A percentile compares a stretch with the other conserved stretches of the same genome.
Conservation (phyloP, 2,888 invertebrate species). For the Chrysopilus asiliformis region DNA sequence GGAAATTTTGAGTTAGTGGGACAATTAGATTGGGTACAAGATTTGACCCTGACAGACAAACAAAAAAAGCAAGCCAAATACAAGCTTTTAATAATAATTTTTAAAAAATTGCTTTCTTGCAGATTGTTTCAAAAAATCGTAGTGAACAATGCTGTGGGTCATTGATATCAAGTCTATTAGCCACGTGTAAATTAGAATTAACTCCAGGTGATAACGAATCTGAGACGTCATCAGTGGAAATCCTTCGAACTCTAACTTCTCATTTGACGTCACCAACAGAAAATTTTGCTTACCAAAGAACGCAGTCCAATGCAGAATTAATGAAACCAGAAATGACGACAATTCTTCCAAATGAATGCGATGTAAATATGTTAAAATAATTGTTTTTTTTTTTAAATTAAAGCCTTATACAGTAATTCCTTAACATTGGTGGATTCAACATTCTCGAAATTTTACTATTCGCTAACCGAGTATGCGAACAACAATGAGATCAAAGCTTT, state of each 20-base stretch:
- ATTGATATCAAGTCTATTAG: slow-evolving; percentile 28
- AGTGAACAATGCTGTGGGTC: slow-evolving; percentile 57
- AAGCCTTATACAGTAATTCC: too few species aligned
- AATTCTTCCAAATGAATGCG: slow-evolving; percentile 5
- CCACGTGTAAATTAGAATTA: slow-evolving; percentile 17
- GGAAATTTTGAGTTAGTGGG: neutral
- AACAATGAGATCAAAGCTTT: too few species aligned
- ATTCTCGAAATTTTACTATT: too few species aligned
- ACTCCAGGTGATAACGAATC: slow-evolving; percentile 23
- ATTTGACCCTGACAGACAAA: too few species aligned
- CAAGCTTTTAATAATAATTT: too few species aligned
- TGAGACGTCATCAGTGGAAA: slow-evolving; percentile 31
- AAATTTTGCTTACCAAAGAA: slow-evolving; percentile 2
- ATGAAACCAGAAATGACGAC: slow-evolving; percentile 2
- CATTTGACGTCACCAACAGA: slow-evolving; percentile 19
- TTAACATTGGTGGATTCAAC: too few species aligned
- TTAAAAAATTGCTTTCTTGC: slow-evolving; percentile 5
- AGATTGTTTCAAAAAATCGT: slow-evolving; percentile 45
- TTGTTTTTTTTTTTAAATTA: neutral
- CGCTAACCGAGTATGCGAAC: too few species aligned
- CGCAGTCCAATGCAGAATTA: neutral
- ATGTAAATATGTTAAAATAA: slow-evolving; percentile 6
- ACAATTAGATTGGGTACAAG: too few species aligned
- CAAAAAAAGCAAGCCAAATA: too few species aligned
- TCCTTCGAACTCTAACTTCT: slow-evolving; percentile 27